Base-by-base conservation (phyloP, 2,113 vertebrate species). In the Pycnonotus jocosus region DNA sequence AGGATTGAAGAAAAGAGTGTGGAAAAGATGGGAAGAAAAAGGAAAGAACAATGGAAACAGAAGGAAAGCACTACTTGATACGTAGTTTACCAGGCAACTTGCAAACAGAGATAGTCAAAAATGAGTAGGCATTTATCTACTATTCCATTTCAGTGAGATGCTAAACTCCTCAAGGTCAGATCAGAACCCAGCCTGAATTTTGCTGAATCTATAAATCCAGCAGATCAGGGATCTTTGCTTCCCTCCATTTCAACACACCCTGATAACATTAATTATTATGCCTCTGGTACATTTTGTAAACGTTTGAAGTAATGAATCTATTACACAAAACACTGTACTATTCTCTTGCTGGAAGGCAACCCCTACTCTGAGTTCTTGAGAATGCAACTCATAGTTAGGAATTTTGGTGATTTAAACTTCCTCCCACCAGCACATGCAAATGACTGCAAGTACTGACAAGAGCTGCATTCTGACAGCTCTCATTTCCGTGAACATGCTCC, bases 341-440 rank as follows among this genome's bases (percentile, higher is more conserved):
- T 4, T 35, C 6, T 28, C 60, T 47, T 37, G 9, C 51, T 38
- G 44, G 53, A 60, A 78, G 10, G 20, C n/a, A 80, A 51, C 17
- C 9, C 35, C 65, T 31, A 5, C 53, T 76, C 76, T 16, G 51
- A 68, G 38, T 71, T 51, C 53, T 0, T 0, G 24, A 57, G 60
- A 60, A 22, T 12, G 19, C 40, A 68, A 81, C 40, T 44, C 77
- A 51, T 2, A 71, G 25, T 66, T 74, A 68, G 57, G 77, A 93
- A 95, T 79, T 84, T 14, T 0, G 3, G 37, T 28, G 38, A 86
- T 86, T 86, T 47, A 33, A 68, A 86, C 53, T 86, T 89, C 65
- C 47, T 92, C 91, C 91, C 77, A 91, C 65, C 69, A 76, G 60
- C 65, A 35, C n/a, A 69, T 60, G 92, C 76, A 84, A 80, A 95